Evolutionary conservation across 1,140 invertebrate genomes (phyloP), one percentile per base, ranked within the genome.

Genomic region (Papilio helenus): DNA sequence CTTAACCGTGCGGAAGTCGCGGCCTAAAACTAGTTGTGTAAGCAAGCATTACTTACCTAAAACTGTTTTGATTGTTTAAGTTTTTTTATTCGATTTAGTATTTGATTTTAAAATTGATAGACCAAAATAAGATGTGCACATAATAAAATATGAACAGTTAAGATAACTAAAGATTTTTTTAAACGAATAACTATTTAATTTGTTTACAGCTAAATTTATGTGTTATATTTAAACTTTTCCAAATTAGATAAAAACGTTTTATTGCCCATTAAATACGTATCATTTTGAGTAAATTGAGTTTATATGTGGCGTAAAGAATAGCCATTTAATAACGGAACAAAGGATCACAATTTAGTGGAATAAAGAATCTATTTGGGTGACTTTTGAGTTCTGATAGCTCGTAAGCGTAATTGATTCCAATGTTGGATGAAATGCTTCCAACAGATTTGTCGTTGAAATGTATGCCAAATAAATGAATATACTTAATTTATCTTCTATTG

Each of bases 271-370:
- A 74, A 74, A 51, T 34, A 34, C n/a, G 10, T 73, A 39, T 61
- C 14, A 73, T 23, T 49, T 74, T 49, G 46, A 49, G 9, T 14
- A 20, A 14, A 7, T 49, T 74, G 26, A 74, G 44, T 74, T 74
- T 26, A 20, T 29, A 49, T 9, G 72, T 74, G n/a, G 9, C 72
- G 44, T 26, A 74, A 68, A 68, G 61, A 68, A 68, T 29, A 16
- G 44, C 72, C 44, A 29, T 74, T 74, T 46, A 26, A 12, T 85
- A 82, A 83, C 79, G 79, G 81, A 82, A 87, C 80, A 83, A 61
- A 79, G 83, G 83, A 83, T 85, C 83, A 81, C 85, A 86, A 83
- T 86, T 83, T 81, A 82, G 82, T 79, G 73, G 80, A 81, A 78
- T 78, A 80, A 80, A 79, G 80, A 78, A 81, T 79, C 83, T 83